Conservation (phyloP, 2,797 vertebrate species). For the Myotis vivesi region DNA sequence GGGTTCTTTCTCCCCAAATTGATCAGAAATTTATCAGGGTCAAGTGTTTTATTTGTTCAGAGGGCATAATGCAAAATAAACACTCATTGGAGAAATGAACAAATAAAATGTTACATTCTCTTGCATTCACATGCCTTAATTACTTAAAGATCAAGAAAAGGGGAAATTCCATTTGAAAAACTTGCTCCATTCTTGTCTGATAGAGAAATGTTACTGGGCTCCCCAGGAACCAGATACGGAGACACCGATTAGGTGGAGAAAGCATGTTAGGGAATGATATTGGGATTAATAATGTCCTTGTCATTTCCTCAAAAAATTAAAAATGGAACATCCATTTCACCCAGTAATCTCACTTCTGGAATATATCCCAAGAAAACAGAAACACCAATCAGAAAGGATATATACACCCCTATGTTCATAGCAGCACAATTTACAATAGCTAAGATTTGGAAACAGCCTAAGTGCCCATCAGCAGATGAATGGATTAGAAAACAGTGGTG, state of each 20-base stretch:
- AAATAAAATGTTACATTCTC: background rate
- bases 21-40: background rate
- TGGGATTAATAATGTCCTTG: background rate
- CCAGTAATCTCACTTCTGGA: no score
- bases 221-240: background rate
- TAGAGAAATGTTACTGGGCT: background rate
- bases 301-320: no score
- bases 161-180: background rate
- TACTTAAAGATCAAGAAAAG: background rate
- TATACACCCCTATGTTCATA: no score
- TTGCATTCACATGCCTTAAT: background rate
- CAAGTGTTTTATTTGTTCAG: background rate
- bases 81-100: background rate
- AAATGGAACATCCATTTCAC: no score
- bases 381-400: no score
- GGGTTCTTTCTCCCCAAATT: background rate
- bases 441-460: no score
- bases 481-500: no score
- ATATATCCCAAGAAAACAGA: no score
- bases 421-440: no score
- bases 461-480: rapidly evolving
- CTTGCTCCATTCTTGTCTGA: background rate
- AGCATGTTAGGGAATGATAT: no score
- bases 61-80: background rate
- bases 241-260: background rate